Percentiles rank a stretch among this genome's conserved stretches.
phyloP scores from a whole-genome alignment of 1,140 invertebrate genomes.

The Trichogramma pretiosum region DNA sequence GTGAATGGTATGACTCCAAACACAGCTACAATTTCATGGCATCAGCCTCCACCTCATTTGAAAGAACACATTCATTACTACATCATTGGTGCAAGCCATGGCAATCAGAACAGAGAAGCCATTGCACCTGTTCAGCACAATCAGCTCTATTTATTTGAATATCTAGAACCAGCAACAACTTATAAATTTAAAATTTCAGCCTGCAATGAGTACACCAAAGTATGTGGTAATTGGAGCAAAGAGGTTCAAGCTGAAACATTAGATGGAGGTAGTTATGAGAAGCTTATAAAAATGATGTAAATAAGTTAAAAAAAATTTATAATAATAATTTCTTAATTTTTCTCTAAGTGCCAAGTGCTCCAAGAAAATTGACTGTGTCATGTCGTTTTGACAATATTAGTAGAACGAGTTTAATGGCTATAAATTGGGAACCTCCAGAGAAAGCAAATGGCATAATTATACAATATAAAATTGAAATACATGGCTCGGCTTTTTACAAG shows the following conservation, averaged over 20 bases:
- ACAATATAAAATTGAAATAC: conserved; percentile 57
- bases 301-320: not conserved
- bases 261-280: conserved; percentile 53
- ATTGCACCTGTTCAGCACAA: conserved; percentile 54
- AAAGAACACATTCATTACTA: conserved; percentile 68
- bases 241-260: conserved; percentile 69
- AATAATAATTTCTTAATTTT: not conserved
- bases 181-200: conserved; percentile 69
- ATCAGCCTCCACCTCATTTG: conserved; percentile 54
- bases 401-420: conserved; percentile 53
- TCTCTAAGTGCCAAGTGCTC: conserved; percentile 47
- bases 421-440: conserved; percentile 61
- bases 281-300: not conserved
- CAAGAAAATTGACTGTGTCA: conserved; percentile 52
- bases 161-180: conserved; percentile 64
- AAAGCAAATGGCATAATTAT: conserved; percentile 67
- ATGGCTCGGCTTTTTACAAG: conserved; percentile 51
- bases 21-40: conserved; percentile 72
- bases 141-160: conserved; percentile 66
- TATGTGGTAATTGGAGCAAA: conserved; percentile 66
- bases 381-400: conserved; percentile 61
- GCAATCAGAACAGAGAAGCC: conserved; percentile 50
- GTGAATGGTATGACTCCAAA: conserved; percentile 68
- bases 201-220: conserved; percentile 65
- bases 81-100: conserved; percentile 56